Conservation (phyloP, 2,113 vertebrate species). For the Bubo scandiacus region DNA sequence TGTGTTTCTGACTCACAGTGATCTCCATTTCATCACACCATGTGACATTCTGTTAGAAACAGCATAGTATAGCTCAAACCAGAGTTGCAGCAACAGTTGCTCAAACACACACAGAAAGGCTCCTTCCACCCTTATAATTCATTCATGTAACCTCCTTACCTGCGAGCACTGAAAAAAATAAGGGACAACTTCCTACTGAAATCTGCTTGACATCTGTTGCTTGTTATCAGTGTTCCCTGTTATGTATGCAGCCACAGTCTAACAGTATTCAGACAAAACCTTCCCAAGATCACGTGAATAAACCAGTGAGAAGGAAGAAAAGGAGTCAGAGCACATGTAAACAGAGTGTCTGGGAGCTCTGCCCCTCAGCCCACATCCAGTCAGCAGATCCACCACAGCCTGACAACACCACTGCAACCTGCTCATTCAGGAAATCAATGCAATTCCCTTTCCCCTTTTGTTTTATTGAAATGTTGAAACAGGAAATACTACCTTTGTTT, state of each 20-base stretch:
- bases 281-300: background rate
- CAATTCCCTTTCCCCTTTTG: constrained; percentile 7
- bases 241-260: background rate
- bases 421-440: constrained; percentile 59
- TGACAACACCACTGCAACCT: constrained; percentile 36
- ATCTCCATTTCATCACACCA: background rate
- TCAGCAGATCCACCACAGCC: constrained; percentile 37
- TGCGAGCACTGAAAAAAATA: constrained; percentile 2
- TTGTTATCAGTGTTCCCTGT: background rate
- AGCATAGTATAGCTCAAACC: background rate
- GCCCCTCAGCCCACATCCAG: constrained; percentile 11
- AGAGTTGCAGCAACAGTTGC: background rate
- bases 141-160: constrained; percentile 55
- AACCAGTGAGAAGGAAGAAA: background rate
- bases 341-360: constrained; percentile 8
- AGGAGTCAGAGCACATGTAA: constrained; percentile 13
- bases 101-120: background rate
- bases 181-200: background rate
- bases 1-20: background rate
- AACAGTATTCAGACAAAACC: background rate
- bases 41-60: background rate
- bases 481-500: constrained; percentile 5
- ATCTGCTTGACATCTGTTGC: background rate
- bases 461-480: background rate
- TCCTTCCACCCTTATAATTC: background rate